Evolutionary conservation across 2,113 vertebrate species (phyloP).

Genomic region (Cervus canadensis): DNA sequence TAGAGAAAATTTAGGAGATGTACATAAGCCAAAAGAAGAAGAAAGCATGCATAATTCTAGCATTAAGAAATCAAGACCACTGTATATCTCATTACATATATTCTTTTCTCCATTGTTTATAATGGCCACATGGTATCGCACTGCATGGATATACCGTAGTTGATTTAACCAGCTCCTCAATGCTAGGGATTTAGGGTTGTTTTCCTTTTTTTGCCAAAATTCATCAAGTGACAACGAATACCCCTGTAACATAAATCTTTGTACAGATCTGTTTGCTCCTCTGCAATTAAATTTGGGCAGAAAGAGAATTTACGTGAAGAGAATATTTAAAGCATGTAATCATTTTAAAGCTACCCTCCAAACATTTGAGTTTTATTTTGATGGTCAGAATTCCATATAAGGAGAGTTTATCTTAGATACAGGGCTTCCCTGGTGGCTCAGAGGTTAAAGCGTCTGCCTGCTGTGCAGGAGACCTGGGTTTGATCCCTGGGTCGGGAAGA

Average conservation of each 20-base stretch:
- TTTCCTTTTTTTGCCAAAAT: neutral
- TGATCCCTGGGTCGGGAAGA: no score
- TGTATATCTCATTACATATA: neutral
- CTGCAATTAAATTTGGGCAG: neutral
- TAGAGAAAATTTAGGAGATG: neutral
- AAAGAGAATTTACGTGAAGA: neutral
- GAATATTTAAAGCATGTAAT: neutral
- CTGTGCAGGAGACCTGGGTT: no score
- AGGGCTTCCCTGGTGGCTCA: no score
- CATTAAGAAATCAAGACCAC: neutral
- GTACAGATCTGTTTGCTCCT: neutral
- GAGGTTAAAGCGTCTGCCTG: no score
- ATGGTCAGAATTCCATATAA: neutral
- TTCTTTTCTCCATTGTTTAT: neutral
- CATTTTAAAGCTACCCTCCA: neutral
- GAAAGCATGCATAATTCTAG: neutral
- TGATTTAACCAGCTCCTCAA: neutral
- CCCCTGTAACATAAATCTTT: neutral
- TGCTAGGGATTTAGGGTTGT: neutral
- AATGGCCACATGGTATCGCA: neutral
- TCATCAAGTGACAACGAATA: neutral
- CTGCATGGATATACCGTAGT: neutral
- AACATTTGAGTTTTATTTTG: neutral
- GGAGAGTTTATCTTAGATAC: neutral
- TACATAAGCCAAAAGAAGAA: neutral